A percentile compares a stretch with the other conserved stretches of the same genome.
These are phyloP conservation scores for Sitta europaea DNA, from an alignment of 2,113 vertebrate species.

Conservation along the genomic window DNA sequence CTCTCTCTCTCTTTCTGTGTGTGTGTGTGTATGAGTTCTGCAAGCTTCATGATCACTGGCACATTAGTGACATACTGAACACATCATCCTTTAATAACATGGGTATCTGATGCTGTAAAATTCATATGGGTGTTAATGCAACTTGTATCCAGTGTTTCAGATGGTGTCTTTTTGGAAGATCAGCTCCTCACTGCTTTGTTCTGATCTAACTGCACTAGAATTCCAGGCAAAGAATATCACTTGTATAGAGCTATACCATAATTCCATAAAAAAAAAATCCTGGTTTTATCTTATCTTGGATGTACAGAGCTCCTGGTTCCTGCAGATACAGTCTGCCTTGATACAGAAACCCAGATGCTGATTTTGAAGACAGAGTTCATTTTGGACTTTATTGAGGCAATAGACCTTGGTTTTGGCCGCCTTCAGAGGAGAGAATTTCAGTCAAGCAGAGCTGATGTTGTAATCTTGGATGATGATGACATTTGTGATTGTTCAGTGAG, in stretches of 20 bases:
- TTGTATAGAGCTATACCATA: neutral
- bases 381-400: neutral
- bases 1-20: too few species aligned
- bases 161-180: neutral
- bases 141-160: neutral
- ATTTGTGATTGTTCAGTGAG: conserved; percentile 13
- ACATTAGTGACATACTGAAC: neutral
- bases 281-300: neutral
- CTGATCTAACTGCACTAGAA: neutral
- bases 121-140: neutral
- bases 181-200: neutral
- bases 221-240: neutral
- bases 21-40: neutral
- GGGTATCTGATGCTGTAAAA: neutral
- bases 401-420: neutral
- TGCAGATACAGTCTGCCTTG: neutral
- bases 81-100: neutral
- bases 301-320: neutral
- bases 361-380: neutral
- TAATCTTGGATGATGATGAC: neutral
- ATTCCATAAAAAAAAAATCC: neutral
- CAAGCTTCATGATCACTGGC: neutral
- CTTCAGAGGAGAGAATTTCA: conserved; percentile 9
- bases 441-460: neutral
- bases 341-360: neutral